Evolutionary conservation across 2,113 vertebrate species (phyloP).

Genomic region (Trichomycterus rosablanca): DNA sequence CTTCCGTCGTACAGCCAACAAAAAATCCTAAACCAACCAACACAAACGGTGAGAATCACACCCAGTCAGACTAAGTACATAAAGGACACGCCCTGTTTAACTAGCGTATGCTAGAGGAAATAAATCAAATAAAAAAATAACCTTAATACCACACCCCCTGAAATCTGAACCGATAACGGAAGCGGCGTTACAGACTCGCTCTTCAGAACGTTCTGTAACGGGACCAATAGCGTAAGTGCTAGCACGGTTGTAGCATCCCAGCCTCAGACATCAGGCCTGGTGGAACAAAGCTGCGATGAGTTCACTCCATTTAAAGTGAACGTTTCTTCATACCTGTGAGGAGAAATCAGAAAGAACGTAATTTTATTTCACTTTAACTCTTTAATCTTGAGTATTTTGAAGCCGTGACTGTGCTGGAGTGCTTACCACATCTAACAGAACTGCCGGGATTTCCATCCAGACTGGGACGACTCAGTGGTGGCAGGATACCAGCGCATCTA

Average conservation of each 20-base stretch:
- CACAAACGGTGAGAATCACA: constrained; percentile 52
- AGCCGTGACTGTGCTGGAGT: no score
- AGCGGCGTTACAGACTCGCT: no score
- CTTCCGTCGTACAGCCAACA: constrained; percentile 40
- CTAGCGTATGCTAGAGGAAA: constrained; percentile 64
- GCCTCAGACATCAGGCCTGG: no score
- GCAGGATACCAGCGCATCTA: constrained; percentile 98
- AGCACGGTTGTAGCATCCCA: constrained; percentile 59
- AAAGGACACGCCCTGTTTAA: constrained; percentile 58
- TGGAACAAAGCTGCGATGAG: no score
- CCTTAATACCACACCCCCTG: constrained; percentile 5
- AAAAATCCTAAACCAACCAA: constrained; percentile 60
- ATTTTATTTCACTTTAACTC: no score
- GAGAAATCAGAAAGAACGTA: no score
- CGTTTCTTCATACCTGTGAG: no score
- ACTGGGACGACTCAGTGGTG: constrained; percentile 84
- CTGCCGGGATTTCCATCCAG: constrained; percentile 96
- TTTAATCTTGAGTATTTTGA: no score
- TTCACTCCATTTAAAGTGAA: no score
- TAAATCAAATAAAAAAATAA: not conserved
- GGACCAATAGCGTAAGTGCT: constrained; percentile 20
- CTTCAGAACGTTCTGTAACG: no score
- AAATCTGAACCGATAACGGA: not conserved
- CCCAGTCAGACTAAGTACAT: no score
- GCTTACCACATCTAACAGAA: constrained; percentile 87